These are phyloP conservation scores for Drosophila macrospina DNA, from an alignment of 2,888 invertebrate genomes.

Conservation along the genomic window DNA sequence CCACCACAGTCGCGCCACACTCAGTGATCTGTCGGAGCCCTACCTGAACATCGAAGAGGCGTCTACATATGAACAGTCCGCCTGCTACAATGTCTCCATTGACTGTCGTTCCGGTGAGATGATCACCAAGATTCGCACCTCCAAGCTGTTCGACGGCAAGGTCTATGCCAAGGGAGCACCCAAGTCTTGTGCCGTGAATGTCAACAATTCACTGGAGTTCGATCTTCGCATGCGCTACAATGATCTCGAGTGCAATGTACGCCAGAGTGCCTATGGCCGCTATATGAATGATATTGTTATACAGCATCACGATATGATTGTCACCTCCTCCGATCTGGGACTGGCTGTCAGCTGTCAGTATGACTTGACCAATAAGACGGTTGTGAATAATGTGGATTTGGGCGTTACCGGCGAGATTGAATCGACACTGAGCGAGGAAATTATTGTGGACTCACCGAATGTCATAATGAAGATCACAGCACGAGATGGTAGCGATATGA, in stretches of 20 bases:
- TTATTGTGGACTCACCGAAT: constrained; percentile 96
- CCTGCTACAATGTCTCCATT: constrained; percentile 97
- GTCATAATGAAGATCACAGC: constrained; percentile 97
- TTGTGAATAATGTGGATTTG: constrained; percentile 95
- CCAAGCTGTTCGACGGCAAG: constrained; percentile 96
- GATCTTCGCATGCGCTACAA: constrained; percentile 96
- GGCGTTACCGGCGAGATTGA: constrained; percentile 95
- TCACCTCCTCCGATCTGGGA: constrained; percentile 96
- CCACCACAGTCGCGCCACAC: constrained; percentile 94
- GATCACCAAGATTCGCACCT: constrained; percentile 95
- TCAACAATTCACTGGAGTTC: constrained; percentile 94
- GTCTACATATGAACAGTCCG: constrained; percentile 95
- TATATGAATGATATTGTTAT: constrained; percentile 96
- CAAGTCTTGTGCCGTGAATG: constrained; percentile 95
- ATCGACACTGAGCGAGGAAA: constrained; percentile 94
- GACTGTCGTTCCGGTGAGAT: constrained; percentile 96
- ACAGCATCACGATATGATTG: constrained; percentile 97
- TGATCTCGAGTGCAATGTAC: constrained; percentile 95
- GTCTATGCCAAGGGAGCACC: constrained; percentile 97
- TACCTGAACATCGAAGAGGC: constrained; percentile 95
- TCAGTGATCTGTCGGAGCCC: constrained; percentile 95
- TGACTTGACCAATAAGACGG: constrained; percentile 96
- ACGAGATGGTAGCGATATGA: constrained; percentile 92
- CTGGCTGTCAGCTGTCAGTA: constrained; percentile 96
- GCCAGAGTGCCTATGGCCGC: constrained; percentile 92